Conservation (phyloP, 1,140 invertebrate species). For the Andrena cerasifolii region DNA sequence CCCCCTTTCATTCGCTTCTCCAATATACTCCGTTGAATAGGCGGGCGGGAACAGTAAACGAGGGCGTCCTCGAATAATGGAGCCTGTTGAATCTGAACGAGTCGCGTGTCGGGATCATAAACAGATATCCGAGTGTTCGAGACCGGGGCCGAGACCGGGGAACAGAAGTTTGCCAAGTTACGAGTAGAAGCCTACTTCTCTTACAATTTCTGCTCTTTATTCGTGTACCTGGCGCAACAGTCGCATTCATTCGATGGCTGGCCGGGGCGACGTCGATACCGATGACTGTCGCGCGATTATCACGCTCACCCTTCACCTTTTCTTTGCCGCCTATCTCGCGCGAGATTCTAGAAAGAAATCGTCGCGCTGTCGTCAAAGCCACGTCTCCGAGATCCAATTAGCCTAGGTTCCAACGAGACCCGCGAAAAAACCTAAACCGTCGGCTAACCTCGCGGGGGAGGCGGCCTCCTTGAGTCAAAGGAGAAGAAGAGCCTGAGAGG, state of each 20-base stretch:
- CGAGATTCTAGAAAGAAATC: conserved; percentile 2
- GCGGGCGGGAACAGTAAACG: background rate
- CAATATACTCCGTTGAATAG: background rate
- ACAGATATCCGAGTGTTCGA: too few relatives aligned
- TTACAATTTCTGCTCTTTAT: too few relatives aligned
- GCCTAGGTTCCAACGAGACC: conserved; percentile 5
- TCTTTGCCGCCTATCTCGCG: background rate
- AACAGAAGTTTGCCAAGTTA: background rate
- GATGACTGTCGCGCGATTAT: background rate
- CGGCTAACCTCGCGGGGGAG: background rate
- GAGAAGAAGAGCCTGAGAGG: background rate
- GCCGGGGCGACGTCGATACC: too few relatives aligned
- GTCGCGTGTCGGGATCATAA: background rate
- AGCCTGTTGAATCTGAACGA: background rate
- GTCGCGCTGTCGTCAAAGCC: background rate
- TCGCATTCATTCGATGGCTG: too few relatives aligned
- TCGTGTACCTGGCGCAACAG: too few relatives aligned
- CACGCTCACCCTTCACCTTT: conserved; percentile 2
- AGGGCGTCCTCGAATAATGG: background rate
- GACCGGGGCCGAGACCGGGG: too few relatives aligned
- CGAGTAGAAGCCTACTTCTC: too few relatives aligned
- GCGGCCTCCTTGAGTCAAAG: background rate
- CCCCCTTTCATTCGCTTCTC: background rate
- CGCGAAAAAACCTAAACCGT: background rate
- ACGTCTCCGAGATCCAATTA: conserved; percentile 41